Base-by-base conservation (phyloP, 64 coral and sea anemone genomes). In the Hydrozoanthus tunicans region DNA sequence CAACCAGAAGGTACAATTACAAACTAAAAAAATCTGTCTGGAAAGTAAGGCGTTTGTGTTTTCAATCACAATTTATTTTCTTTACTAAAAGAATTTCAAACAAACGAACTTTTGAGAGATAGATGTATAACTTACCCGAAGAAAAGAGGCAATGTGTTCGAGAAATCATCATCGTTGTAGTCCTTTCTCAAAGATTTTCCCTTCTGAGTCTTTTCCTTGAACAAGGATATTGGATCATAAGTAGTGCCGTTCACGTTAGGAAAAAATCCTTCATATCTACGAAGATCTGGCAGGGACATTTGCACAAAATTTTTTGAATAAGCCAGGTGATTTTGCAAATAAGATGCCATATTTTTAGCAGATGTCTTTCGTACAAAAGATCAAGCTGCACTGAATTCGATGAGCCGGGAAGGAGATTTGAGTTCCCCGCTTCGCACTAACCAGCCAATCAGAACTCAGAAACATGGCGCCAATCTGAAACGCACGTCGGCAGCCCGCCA, bases 231-330 rank as follows among this genome's bases (percentile, higher is more conserved):
- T 84, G 81, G 89, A 94, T 92, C 92, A 89, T 91, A 92, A 11
- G 89, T 93, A 59, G 86, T 27, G 55, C 85, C 92, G 78, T 81
- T 94, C 83, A 97, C 89, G 73, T 92, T 93, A 23, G 95, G 92
- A 52, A 97, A 97, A 79, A 97, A 97, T 62, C 95, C 92, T 77
- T 97, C 92, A 86, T 97, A 97, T 89, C 90, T 94, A 25, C 89
- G 76, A 73, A 97, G 85, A 89, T 97, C 95, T 82, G 92, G 62
- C 62, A 97, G 91, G 52, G 95, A 81, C 43, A 90, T 69, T 32
- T 83, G 90, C 8, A 92, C 90, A 62, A 76, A 67, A 63, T 94
- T 94, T 53, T 93, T 85, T 12, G 92, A 81, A 91, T 91, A 97
- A 82, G 89, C 89, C 95, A 90, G 67, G 58, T 94, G 95, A 91